Evolutionary conservation across 2,113 vertebrate species (phyloP).

Genomic region (Cranoglanis bouderius): DNA sequence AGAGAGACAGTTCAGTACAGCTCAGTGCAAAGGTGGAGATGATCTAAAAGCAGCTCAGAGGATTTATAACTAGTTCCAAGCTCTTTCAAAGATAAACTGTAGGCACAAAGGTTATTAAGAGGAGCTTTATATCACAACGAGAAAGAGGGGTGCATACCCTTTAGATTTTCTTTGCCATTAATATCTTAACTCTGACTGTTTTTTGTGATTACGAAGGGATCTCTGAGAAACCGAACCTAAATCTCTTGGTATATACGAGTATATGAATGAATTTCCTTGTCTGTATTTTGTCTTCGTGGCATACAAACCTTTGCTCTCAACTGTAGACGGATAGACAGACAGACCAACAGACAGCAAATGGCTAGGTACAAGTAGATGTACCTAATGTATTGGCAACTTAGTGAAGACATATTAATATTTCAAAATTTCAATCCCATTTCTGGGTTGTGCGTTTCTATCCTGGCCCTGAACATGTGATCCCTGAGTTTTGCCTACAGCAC

Average conservation of each 20-base stretch:
- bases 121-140: background rate
- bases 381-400: background rate
- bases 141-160: background rate
- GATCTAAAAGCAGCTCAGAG: background rate
- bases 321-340: background rate
- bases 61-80: too few species aligned
- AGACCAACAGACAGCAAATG: background rate
- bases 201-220: background rate
- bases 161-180: background rate
- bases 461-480: background rate
- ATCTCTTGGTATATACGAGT: background rate
- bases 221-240: background rate
- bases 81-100: background rate
- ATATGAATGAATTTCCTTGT: background rate
- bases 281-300: background rate
- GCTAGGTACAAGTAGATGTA: background rate
- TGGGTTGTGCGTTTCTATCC: background rate
- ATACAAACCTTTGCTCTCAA: background rate
- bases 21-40: background rate
- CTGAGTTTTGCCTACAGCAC: background rate
- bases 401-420: too few species aligned
- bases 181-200: background rate
- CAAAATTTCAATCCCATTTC: background rate
- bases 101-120: background rate
- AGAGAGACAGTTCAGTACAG: background rate